Evolutionary conservation across 2,113 vertebrate genomes (phyloP).

Genomic region (Shinisaurus crocodilurus): DNA sequence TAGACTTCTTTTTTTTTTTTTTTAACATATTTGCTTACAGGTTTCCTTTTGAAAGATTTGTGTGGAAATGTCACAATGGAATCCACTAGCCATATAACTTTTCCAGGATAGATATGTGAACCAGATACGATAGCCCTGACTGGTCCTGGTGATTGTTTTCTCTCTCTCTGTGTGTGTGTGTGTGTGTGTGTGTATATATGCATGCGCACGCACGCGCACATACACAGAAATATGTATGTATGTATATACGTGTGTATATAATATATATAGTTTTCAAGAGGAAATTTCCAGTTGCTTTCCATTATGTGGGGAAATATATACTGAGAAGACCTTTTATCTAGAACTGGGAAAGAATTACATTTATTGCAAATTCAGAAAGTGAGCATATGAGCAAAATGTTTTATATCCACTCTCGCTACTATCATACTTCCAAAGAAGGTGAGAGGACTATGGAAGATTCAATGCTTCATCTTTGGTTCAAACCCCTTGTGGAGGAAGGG

Average conservation of each 20-base stretch:
- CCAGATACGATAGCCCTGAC: not conserved
- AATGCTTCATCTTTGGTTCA: not conserved
- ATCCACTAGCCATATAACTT: not conserved
- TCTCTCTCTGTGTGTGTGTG: no score
- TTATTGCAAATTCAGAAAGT: not conserved
- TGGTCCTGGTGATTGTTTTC: not conserved
- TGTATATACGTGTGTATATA: not conserved
- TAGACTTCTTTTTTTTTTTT: not conserved
- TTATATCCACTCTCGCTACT: not conserved
- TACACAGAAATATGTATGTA: no score
- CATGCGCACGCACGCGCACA: no score
- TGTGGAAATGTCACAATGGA: not conserved
- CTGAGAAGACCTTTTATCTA: not conserved
- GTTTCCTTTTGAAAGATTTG: conserved; percentile 11
- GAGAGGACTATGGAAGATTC: not conserved
- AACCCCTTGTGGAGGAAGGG: no score
- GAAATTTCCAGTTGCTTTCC: not conserved
- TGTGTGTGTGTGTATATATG: no score
- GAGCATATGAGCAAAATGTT: not conserved
- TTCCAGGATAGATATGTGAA: not conserved
- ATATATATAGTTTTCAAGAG: not conserved
- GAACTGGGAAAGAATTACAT: not conserved
- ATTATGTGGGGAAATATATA: not conserved
- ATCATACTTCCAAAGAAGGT: not conserved
- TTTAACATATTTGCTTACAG: no score